Evolutionary conservation across 2,797 vertebrate species (phyloP).

Genomic region (Myripristis murdjan): DNA sequence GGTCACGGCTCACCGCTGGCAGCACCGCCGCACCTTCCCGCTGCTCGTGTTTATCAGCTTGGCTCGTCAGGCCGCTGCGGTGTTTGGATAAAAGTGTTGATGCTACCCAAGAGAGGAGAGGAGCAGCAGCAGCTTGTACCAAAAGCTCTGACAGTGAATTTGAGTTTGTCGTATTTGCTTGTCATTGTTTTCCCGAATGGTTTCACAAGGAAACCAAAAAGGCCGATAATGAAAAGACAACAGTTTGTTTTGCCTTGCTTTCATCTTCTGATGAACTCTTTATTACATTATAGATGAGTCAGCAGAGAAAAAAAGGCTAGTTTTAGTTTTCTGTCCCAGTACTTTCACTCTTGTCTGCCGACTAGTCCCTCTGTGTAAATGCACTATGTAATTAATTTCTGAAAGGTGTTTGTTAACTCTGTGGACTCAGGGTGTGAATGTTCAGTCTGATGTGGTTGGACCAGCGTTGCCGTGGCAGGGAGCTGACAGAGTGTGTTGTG

Average conservation of each 20-base stretch:
- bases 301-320: neutral
- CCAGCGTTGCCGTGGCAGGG: neutral
- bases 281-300: neutral
- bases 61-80: neutral
- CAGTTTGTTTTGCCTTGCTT: neutral
- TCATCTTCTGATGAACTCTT: constrained; percentile 1
- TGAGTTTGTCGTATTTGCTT: no score
- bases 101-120: neutral
- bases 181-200: no score
- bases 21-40: constrained; percentile 21
- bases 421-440: constrained; percentile 33
- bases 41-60: neutral
- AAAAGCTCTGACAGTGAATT: no score
- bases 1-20: constrained; percentile 5
- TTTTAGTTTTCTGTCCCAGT: neutral
- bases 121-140: neutral
- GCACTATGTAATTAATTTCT: constrained; percentile 26
- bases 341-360: neutral
- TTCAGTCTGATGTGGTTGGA: constrained; percentile 1
- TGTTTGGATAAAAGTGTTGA: neutral
- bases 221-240: neutral
- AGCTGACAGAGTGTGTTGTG: neutral
- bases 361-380: constrained; percentile 26
- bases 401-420: constrained; percentile 2
- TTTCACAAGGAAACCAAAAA: no score